Percentiles rank a stretch among this genome's conserved stretches.
Evolutionary conservation across 2,797 vertebrate genomes (phyloP).

Genomic region (Hafferia zeledoni): DNA sequence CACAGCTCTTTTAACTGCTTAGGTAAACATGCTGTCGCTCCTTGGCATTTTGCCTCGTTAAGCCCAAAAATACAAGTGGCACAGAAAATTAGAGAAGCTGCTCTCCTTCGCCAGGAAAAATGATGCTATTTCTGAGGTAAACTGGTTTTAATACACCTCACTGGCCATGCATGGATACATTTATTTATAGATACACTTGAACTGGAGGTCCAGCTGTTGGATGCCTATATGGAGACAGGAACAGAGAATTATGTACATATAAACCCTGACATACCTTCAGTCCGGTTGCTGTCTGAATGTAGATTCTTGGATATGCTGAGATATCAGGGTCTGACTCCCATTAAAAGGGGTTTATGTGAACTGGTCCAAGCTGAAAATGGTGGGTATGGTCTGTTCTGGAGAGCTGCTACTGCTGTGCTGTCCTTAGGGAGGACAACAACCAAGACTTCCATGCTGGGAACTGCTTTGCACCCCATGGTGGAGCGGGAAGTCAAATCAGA

Average conservation of each 20-base stretch:
- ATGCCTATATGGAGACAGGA: neutral
- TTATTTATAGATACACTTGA: neutral
- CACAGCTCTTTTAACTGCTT: constrained; percentile 60
- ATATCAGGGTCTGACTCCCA: neutral
- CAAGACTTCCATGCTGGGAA: neutral
- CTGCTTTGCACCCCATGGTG: neutral
- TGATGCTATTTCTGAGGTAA: constrained; percentile 40
- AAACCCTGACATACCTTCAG: neutral
- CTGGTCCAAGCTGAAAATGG: neutral
- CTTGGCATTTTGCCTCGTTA: constrained; percentile 39
- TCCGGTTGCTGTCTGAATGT: neutral
- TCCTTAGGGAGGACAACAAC: neutral
- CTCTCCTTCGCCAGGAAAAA: constrained; percentile 45
- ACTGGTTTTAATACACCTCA: constrained; percentile 27
- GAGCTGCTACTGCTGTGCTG: neutral
- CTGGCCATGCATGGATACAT: neutral
- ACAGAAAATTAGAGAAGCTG: constrained; percentile 38
- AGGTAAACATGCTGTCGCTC: constrained; percentile 58
- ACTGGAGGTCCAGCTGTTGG: neutral
- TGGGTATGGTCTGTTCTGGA: neutral
- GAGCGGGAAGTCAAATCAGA: neutral
- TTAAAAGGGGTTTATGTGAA: neutral
- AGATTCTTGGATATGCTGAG: neutral
- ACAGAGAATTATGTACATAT: neutral
- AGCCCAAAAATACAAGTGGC: constrained; percentile 60